Evolutionary conservation across 2,888 invertebrate genomes (phyloP).

Genomic region (Pristionchus entomophagus): DNA sequence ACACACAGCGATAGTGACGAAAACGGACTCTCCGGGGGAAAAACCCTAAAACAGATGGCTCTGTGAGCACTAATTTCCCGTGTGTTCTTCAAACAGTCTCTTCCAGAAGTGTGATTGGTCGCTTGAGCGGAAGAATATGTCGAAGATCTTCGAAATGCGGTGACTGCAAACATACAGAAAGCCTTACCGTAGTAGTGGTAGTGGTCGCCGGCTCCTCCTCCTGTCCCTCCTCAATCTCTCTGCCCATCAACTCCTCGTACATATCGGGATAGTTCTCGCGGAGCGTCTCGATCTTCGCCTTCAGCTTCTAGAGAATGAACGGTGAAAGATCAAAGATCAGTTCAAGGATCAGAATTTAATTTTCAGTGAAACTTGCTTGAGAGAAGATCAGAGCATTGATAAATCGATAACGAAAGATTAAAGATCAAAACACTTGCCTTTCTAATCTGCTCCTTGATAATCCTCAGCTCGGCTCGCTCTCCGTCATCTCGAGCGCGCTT

Average conservation of each 20-base stretch:
- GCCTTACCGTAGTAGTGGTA: neutral
- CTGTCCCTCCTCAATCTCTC: neutral
- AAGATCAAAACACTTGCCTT: conserved; percentile 19
- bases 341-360: neutral
- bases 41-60: no score
- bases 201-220: conserved; percentile 3
- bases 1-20: neutral
- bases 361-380: neutral
- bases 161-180: no score
- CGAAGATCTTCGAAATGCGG: no score
- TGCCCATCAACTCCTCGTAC: conserved; percentile 45
- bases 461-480: neutral
- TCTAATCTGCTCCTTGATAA: conserved; percentile 44
- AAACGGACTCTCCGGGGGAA: no score
- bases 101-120: no score
- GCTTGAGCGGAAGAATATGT: no score
- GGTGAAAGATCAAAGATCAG: neutral
- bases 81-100: no score
- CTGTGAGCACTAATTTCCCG: no score
- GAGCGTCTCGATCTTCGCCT: conserved; percentile 53
- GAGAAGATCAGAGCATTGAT: neutral
- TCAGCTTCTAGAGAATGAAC: conserved; percentile 48
- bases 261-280: conserved; percentile 49
- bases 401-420: neutral
- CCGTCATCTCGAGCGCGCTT: neutral